A percentile compares a stretch with the other conserved stretches of the same genome.
phyloP scores from a whole-genome alignment of 2,797 vertebrate species.

The Manis pentadactyla region DNA sequence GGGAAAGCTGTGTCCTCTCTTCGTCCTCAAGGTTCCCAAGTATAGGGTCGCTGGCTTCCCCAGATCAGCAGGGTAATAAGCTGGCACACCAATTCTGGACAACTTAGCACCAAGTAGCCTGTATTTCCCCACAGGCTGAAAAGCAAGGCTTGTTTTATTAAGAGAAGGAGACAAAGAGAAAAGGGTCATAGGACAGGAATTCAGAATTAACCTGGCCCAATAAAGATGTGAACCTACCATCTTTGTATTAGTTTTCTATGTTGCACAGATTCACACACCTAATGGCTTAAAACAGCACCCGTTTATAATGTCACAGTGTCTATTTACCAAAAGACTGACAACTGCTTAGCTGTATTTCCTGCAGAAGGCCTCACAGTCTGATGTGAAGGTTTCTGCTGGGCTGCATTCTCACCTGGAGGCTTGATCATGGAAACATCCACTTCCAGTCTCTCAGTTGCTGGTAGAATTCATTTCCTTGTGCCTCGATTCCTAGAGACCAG shows the following conservation, averaged over 20 bases:
- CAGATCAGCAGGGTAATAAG: no score
- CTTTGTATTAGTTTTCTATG: neutral
- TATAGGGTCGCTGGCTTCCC: neutral
- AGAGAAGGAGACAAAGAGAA: neutral
- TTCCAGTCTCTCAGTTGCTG: neutral
- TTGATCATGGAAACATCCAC: neutral
- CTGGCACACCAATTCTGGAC: neutral
- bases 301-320: neutral
- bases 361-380: neutral
- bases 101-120: neutral
- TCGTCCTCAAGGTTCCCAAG: neutral
- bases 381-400: neutral
- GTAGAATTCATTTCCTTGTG: neutral
- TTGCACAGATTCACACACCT: neutral
- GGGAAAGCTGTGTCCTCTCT: neutral
- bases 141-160: neutral
- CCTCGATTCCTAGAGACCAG: neutral
- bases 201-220: neutral
- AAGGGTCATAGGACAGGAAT: neutral
- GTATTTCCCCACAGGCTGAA: no score
- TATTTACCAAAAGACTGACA: neutral
- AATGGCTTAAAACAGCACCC: neutral
- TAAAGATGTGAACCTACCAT: neutral
- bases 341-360: neutral
- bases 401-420: neutral